A percentile compares a stretch with the other conserved stretches of the same genome.
These are phyloP conservation scores for Caenorhabditis doughertyi DNA, from an alignment of 2,888 invertebrate species.

Conservation along the genomic window DNA sequence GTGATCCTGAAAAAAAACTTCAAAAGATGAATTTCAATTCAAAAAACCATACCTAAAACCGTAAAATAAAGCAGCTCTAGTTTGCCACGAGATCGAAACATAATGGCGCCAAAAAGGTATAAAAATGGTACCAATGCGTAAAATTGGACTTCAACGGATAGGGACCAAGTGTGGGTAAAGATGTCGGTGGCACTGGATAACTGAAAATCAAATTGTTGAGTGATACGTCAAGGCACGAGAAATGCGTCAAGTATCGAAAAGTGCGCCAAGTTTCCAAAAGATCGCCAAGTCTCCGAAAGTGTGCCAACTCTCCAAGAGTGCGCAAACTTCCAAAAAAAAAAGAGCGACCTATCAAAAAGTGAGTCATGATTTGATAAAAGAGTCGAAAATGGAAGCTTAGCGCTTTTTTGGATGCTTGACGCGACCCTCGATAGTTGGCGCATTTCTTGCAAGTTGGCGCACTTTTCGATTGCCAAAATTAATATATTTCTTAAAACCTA, in stretches of 20 bases:
- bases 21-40: background rate
- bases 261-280: background rate
- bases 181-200: constrained; percentile 21
- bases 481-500: background rate
- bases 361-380: no score
- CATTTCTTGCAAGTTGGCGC: background rate
- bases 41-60: background rate
- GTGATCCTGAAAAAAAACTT: background rate
- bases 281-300: background rate
- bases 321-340: background rate
- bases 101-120: background rate
- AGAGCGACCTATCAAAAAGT: no score
- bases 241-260: background rate
- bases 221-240: background rate
- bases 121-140: constrained; percentile 21
- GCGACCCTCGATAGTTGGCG: background rate
- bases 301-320: background rate
- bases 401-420: background rate
- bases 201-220: constrained; percentile 12
- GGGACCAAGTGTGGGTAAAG: constrained; percentile 41
- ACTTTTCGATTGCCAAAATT: background rate
- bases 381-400: no score
- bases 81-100: background rate
- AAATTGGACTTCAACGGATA: constrained; percentile 43
- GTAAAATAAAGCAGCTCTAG: background rate